Conservation (phyloP, 2,888 invertebrate species). For the Mythimna albipuncta region DNA sequence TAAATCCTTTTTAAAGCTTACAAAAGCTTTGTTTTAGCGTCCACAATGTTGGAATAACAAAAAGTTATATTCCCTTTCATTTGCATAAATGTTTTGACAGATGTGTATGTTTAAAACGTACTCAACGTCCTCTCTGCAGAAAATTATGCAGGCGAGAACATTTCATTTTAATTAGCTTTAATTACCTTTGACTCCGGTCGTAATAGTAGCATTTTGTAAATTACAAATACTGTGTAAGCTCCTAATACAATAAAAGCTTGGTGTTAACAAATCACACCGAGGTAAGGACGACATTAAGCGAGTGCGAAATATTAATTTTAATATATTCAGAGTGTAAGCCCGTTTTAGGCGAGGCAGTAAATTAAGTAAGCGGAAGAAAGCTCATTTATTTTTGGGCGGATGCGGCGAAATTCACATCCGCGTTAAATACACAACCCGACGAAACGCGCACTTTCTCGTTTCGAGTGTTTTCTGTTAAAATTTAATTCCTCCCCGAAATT, state of each 20-base stretch:
- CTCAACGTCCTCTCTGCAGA: slow-evolving; percentile 36
- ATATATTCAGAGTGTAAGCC: slow-evolving; percentile 86
- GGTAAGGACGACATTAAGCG: slow-evolving; percentile 80
- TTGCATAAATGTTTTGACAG: slow-evolving; percentile 54
- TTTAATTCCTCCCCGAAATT: slow-evolving; percentile 87
- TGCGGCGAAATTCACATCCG: slow-evolving; percentile 89
- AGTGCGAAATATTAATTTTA: slow-evolving; percentile 88
- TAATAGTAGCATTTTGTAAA: slow-evolving; percentile 64
- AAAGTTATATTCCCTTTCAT: slow-evolving; percentile 58
- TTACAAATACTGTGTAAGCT: slow-evolving; percentile 67
- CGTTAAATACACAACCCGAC: slow-evolving; percentile 88
- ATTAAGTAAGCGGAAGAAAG: slow-evolving; percentile 90
- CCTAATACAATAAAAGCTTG: slow-evolving; percentile 74
- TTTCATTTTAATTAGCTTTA: slow-evolving; percentile 61
- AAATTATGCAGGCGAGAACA: slow-evolving; percentile 62
- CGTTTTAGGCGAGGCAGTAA: slow-evolving; percentile 83
- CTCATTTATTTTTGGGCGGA: slow-evolving; percentile 90
- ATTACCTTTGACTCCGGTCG: slow-evolving; percentile 61
- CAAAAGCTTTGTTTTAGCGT: slow-evolving; percentile 11
- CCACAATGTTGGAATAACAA: slow-evolving; percentile 23
- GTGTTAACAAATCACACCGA: slow-evolving; percentile 83
- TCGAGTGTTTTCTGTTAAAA: slow-evolving; percentile 88
- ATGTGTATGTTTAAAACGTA: slow-evolving; percentile 50
- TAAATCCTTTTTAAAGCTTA: slow-evolving; percentile 1
- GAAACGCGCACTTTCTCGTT: slow-evolving; percentile 82